Conservation (phyloP, 2,888 invertebrate genomes). For the Tetragonula carbonaria region DNA sequence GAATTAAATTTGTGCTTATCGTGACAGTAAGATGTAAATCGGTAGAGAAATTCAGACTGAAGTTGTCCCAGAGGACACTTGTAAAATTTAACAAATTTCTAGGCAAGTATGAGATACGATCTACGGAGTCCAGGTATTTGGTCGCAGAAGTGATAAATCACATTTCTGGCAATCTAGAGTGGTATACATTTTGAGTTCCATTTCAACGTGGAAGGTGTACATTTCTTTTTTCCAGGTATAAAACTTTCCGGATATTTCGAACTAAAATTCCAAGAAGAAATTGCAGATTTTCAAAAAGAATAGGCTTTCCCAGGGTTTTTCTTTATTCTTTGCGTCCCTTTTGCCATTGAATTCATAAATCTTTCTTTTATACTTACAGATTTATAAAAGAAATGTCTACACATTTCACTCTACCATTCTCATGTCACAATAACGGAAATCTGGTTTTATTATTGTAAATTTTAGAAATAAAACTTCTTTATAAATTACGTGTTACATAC, state of each 20-base stretch:
- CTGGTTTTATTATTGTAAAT: too few relatives aligned
- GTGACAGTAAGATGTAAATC: too few relatives aligned
- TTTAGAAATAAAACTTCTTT: too few relatives aligned
- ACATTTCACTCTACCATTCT: background rate
- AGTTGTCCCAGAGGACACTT: background rate
- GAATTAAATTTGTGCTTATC: too few relatives aligned
- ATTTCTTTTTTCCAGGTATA: background rate
- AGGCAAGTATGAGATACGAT: background rate
- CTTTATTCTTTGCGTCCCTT: background rate
- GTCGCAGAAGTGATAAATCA: conserved; percentile 21
- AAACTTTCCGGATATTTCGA: background rate
- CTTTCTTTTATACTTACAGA: background rate
- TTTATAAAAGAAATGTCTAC: too few relatives aligned
- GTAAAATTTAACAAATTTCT: background rate
- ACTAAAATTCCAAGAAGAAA: background rate
- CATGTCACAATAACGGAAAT: too few relatives aligned
- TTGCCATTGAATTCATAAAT: background rate
- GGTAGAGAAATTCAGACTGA: too few relatives aligned
- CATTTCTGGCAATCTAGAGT: background rate
- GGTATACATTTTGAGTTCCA: background rate
- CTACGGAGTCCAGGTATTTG: background rate
- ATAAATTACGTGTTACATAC: too few relatives aligned
- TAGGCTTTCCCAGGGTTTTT: background rate
- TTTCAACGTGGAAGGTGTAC: conserved; percentile 6
- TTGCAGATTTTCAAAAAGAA: background rate